phyloP scores from a whole-genome alignment of 2,113 vertebrate species.

The Oreochromis niloticus region DNA sequence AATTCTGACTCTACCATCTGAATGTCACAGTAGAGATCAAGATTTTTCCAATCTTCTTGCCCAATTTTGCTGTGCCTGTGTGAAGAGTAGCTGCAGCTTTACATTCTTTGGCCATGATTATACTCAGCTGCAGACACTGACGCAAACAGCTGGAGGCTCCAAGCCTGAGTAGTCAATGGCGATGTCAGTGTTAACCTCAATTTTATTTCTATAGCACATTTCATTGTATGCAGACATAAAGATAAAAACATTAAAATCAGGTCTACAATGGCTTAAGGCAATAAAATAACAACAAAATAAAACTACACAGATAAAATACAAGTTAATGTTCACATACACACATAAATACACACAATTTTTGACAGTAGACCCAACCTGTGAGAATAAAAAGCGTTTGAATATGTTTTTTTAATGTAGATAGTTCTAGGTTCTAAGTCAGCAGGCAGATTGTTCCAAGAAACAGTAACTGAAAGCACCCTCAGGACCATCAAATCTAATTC shows the following conservation, averaged over 20 bases:
- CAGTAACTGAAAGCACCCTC: neutral
- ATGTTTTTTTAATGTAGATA: neutral
- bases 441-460: neutral
- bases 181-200: neutral
- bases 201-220: neutral
- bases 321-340: accelerated
- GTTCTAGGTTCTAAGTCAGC: neutral
- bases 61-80: neutral
- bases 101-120: neutral
- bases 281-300: neutral
- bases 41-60: neutral
- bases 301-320: neutral
- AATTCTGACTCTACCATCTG: neutral
- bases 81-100: neutral
- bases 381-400: neutral
- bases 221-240: neutral
- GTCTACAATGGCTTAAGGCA: neutral
- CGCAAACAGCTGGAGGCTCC: neutral
- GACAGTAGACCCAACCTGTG: accelerated
- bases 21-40: neutral
- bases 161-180: neutral
- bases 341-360: neutral
- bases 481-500: neutral
- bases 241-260: neutral
- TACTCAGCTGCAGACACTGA: neutral